Base-by-base conservation (phyloP, 2,797 vertebrate genomes). In the Pipistrellus pygmaeus region DNA sequence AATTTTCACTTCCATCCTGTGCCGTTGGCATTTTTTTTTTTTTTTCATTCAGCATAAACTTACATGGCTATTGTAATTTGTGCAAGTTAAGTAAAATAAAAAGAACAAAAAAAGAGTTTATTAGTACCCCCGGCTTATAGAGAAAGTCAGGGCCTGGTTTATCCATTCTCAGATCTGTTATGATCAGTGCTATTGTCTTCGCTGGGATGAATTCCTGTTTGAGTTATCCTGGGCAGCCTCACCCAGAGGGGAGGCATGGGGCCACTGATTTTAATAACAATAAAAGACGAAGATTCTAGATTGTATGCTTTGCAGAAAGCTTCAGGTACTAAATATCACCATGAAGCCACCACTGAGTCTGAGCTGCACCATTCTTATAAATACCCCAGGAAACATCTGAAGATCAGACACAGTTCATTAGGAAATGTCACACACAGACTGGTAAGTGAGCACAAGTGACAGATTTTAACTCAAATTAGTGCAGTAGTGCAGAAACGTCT, bases 391-490 rank as follows among this genome's bases (percentile, higher is more conserved):
- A 57, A 75, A 53, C 17, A 8, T 25, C 2, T 0, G 5, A 17
- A 77, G 90, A 85, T 57, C 60, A 64, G 80, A 82, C 66, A 2
- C 12, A 44, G 6, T 27, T 12, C 55, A 69, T 91, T 90, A 86
- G 85, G 30, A 91, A 93, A 77, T 55, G 48, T 30, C 46, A 69
- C 32, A 15, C 46, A 69, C n/a, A 15, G 38, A 41, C 17, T 23
- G 76, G 2, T 78, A 51, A 88, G n/a, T 23, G 46, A 91, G 68
- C 0, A 2, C 73, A 53, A 88, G 75, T 57, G 91, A 88, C 69
- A 41, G 62, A 76, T 90, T 90, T 77, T 64, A 38, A 77, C 81
- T 77, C 64, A 80, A 30, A 9, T 89, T 82, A 80, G 72, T 38
- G 66, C 68, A 95, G 15, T 14, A 0, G 4, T 7, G 1, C 18